Conservation (phyloP, 2,797 vertebrate species). For the Danio tinwini region DNA sequence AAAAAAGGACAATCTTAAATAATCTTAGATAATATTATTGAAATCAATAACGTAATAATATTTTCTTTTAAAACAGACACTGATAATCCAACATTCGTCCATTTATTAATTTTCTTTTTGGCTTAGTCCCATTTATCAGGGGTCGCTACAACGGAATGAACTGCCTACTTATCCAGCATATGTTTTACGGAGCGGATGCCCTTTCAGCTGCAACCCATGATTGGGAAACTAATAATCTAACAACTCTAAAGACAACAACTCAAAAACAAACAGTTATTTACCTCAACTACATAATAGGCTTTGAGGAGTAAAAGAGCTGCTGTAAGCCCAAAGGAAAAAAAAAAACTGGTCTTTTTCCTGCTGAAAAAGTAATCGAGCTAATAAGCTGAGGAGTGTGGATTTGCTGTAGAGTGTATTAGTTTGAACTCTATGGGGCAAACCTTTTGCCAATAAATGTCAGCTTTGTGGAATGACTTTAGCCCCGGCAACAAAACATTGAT, state of each 20-base stretch:
- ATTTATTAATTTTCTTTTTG: no score
- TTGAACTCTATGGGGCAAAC: conserved; percentile 63
- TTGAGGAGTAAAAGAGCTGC: not conserved
- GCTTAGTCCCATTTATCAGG: no score
- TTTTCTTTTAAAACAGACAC: no score
- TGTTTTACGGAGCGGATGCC: no score
- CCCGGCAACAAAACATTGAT: conserved; percentile 80
- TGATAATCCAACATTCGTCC: no score
- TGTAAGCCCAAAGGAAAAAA: not conserved
- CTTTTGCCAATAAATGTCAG: conserved; percentile 71
- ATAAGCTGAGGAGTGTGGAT: not conserved
- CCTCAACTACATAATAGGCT: not conserved
- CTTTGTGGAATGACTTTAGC: conserved; percentile 71
- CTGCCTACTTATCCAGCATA: no score
- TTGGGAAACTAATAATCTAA: no score
- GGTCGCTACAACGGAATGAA: no score
- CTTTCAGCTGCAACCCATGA: no score
- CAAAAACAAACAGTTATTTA: not conserved
- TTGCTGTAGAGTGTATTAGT: conserved; percentile 62
- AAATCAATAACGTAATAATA: no score
- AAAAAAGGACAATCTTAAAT: no score
- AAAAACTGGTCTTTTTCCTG: not conserved
- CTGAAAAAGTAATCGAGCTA: conserved; percentile 6
- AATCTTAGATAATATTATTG: no score
- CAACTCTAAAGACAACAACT: not conserved